phyloP scores from a whole-genome alignment of 2,797 vertebrate genomes.

The Paedocypris micromegethes region DNA sequence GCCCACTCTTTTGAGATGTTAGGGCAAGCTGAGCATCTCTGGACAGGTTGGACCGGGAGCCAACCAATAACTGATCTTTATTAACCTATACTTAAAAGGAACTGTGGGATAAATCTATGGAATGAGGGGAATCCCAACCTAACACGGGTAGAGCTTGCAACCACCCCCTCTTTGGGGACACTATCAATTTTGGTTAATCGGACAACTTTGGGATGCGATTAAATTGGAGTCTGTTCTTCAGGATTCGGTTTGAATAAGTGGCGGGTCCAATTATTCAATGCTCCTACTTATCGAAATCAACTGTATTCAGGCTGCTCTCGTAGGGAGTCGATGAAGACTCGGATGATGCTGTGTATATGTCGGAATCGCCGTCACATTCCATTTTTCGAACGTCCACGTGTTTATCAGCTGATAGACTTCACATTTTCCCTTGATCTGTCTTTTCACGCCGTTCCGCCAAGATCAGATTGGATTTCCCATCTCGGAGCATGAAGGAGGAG shows the following conservation, averaged over 20 bases:
- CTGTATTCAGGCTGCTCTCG: not conserved
- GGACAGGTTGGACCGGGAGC: too few species aligned
- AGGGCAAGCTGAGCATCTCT: slow-evolving; percentile 1
- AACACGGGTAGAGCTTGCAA: too few species aligned
- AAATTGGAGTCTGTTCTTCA: too few species aligned
- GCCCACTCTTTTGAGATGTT: slow-evolving; percentile 42
- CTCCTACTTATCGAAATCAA: not conserved
- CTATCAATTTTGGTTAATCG: too few species aligned
- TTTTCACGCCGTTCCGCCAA: slow-evolving; percentile 25
- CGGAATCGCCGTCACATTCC: slow-evolving; percentile 36
- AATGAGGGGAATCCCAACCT: too few species aligned
- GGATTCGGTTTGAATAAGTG: too few species aligned
- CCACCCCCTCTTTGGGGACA: too few species aligned
- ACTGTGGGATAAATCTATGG: too few species aligned
- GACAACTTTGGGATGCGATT: too few species aligned
- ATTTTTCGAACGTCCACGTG: slow-evolving; percentile 39
- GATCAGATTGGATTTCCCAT: slow-evolving; percentile 72
- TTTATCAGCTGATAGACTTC: slow-evolving; percentile 37
- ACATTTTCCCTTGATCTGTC: slow-evolving; percentile 24
- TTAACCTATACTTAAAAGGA: too few species aligned
- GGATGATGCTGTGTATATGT: slow-evolving; percentile 40
- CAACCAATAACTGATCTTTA: too few species aligned
- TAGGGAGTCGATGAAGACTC: slow-evolving; percentile 34
- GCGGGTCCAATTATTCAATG: too few species aligned
- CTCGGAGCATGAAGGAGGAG: slow-evolving; percentile 72